These are phyloP conservation scores for Nymphalis polychloros DNA, from an alignment of 2,888 invertebrate genomes.

Conservation along the genomic window DNA sequence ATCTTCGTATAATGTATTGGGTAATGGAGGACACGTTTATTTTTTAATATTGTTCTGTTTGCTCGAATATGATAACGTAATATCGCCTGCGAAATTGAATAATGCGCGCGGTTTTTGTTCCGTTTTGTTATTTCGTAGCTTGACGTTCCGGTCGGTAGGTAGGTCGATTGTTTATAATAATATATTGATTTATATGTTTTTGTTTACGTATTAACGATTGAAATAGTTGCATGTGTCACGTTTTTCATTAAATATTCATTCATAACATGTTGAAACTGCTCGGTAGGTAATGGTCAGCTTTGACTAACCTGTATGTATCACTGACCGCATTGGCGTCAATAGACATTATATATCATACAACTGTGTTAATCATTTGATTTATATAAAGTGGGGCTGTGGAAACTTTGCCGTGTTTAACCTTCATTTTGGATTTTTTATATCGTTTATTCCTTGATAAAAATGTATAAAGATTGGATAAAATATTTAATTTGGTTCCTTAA, in stretches of 20 bases:
- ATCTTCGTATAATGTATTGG: constrained; percentile 27
- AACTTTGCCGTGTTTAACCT: background rate
- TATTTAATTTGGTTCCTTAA: too few species aligned
- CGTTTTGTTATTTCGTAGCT: too few species aligned
- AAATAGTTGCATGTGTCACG: constrained; percentile 20
- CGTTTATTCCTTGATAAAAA: background rate
- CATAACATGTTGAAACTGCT: constrained; percentile 26
- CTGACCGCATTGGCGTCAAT: constrained; percentile 37
- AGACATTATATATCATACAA: constrained; percentile 11
- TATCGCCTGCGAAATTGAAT: constrained; percentile 2
- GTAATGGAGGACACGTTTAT: constrained; percentile 32
- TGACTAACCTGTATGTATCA: constrained; percentile 32
- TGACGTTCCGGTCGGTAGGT: too few species aligned
- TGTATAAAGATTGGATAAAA: too few species aligned
- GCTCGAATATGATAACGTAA: background rate
- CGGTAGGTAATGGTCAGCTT: constrained; percentile 29
- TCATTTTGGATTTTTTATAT: background rate
- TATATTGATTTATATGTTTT: constrained; percentile 10
- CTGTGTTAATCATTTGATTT: constrained; percentile 12
- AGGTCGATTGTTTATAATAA: background rate
- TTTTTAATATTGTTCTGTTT: constrained; percentile 1
- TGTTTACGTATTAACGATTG: constrained; percentile 20
- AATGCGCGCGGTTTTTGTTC: background rate
- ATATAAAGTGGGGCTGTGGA: background rate
- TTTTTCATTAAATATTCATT: constrained; percentile 29